phyloP scores from a whole-genome alignment of 2,888 invertebrate genomes.

The Dimorphilus gyrociliatus region DNA sequence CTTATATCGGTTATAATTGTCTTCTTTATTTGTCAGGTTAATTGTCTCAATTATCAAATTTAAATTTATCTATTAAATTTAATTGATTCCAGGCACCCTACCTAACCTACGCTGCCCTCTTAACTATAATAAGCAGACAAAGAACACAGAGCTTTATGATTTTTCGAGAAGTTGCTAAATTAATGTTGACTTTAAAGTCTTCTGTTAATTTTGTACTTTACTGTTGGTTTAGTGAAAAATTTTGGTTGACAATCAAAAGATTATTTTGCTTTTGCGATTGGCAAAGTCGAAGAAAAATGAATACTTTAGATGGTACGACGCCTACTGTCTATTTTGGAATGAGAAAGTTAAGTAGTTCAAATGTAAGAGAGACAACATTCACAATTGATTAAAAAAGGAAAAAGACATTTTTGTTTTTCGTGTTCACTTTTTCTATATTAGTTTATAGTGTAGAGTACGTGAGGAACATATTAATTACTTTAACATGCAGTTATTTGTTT shows the following conservation, averaged over 20 bases:
- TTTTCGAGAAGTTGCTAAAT: constrained; percentile 10
- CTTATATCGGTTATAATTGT: constrained; percentile 26
- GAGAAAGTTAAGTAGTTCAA: too few species aligned
- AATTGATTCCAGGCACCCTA: constrained; percentile 23
- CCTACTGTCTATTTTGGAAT: too few species aligned
- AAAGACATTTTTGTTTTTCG: too few species aligned
- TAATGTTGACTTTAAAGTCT: constrained; percentile 24
- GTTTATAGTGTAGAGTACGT: too few species aligned
- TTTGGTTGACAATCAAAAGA: constrained; percentile 29
- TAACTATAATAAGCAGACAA: constrained; percentile 6
- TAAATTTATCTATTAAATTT: neutral
- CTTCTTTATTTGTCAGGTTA: constrained; percentile 27
- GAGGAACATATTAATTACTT: too few species aligned
- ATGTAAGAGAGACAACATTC: too few species aligned
- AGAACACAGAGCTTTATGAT: constrained; percentile 4
- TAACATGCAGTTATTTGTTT: too few species aligned
- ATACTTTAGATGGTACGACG: too few species aligned
- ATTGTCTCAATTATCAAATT: neutral
- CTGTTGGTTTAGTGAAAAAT: constrained; percentile 36
- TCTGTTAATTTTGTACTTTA: constrained; percentile 32
- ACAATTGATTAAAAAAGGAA: too few species aligned
- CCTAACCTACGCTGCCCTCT: constrained; percentile 16
- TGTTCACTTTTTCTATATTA: too few species aligned
- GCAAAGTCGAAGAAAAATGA: too few species aligned
- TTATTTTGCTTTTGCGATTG: too few species aligned